phyloP scores from a whole-genome alignment of 1,140 invertebrate species.

The Micrasema minimum region DNA sequence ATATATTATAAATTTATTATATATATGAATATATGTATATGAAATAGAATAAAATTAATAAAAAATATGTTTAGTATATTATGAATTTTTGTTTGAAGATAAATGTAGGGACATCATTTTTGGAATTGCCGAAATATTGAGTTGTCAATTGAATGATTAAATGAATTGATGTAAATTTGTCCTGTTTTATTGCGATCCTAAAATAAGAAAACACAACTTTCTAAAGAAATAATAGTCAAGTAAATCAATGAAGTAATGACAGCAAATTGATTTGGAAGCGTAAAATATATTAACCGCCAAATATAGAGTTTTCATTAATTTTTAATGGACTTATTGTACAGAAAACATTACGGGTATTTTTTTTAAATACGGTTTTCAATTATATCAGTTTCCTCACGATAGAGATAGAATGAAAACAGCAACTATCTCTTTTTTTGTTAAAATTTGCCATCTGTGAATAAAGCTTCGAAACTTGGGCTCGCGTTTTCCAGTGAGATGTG shows the following conservation, averaged over 20 bases:
- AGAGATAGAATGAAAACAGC: no score
- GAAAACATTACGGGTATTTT: no score
- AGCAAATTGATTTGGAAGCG: no score
- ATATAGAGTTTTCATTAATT: no score
- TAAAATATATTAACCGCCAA: no score
- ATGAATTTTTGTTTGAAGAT: conserved; percentile 49
- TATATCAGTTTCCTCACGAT: no score
- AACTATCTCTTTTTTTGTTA: no score
- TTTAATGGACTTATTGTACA: no score
- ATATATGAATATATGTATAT: conserved; percentile 42
- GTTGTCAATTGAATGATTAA: conserved; percentile 55
- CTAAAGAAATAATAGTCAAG: not conserved
- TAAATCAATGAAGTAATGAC: not conserved
- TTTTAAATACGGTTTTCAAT: no score
- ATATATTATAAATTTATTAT: conserved; percentile 52
- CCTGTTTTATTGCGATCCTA: not conserved
- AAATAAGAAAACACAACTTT: not conserved
- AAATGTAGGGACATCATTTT: conserved; percentile 54
- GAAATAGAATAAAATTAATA: conserved; percentile 51
- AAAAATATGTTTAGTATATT: conserved; percentile 55
- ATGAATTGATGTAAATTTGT: conserved; percentile 54
- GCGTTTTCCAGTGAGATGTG: no score
- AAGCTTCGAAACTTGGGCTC: no score
- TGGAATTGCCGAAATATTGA: conserved; percentile 54
- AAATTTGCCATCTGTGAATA: no score